Percentiles rank a stretch among this genome's conserved stretches.
Evolutionary conservation across 2,113 vertebrate species (phyloP).

Genomic region (Stictonetta naevosa): DNA sequence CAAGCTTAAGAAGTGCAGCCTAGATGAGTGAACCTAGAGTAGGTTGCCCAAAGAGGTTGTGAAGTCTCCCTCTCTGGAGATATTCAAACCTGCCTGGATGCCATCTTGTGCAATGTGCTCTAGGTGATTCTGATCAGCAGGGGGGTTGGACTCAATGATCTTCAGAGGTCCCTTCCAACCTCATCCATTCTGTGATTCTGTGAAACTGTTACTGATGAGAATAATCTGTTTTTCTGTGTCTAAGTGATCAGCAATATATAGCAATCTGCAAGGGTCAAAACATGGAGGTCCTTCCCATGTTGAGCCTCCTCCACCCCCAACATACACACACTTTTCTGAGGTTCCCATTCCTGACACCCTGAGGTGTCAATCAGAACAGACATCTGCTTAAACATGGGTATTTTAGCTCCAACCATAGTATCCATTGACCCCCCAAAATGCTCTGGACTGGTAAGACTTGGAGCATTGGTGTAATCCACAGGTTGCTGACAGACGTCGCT

Average conservation of each 20-base stretch:
- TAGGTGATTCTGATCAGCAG: too few species aligned
- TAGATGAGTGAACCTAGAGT: too few species aligned
- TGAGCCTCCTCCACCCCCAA: too few species aligned
- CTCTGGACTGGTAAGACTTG: rapidly evolving
- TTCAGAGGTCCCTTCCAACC: too few species aligned
- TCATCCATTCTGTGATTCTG: too few species aligned
- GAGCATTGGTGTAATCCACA: rapidly evolving
- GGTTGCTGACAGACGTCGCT: rapidly evolving
- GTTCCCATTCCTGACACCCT: neutral
- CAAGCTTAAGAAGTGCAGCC: too few species aligned
- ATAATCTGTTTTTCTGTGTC: neutral
- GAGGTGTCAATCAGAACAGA: neutral
- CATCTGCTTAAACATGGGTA: neutral
- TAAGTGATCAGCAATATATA: neutral
- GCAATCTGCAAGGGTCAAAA: neutral
- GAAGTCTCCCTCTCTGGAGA: too few species aligned
- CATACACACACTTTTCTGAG: rapidly evolving
- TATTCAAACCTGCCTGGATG: too few species aligned
- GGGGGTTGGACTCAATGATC: too few species aligned
- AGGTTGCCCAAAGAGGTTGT: too few species aligned
- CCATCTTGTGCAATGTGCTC: too few species aligned
- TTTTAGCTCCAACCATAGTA: neutral
- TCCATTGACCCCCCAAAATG: neutral
- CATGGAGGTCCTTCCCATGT: neutral
- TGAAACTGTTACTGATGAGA: neutral